These are phyloP conservation scores for Pluvianellus socialis DNA, from an alignment of 2,113 vertebrate species.

Conservation along the genomic window DNA sequence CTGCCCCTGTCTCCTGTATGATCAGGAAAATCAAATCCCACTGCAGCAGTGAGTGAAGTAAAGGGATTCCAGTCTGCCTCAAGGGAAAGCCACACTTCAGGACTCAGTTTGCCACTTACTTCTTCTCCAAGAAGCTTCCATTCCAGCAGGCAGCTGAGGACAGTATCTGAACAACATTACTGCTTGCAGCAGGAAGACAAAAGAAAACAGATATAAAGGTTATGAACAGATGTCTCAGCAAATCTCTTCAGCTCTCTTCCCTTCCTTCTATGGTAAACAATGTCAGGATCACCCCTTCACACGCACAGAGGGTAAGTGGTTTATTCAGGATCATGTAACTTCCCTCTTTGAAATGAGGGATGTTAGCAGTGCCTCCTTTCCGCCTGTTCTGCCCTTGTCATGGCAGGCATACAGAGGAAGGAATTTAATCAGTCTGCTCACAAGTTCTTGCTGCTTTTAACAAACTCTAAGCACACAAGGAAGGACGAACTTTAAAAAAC, in stretches of 20 bases:
- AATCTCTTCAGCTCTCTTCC: not conserved
- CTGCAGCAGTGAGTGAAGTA: not conserved
- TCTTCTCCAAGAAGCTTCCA: constrained; percentile 96
- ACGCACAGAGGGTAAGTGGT: not conserved
- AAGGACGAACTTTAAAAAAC: not conserved
- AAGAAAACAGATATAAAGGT: not conserved
- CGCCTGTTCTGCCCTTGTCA: not conserved
- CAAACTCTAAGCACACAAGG: not conserved
- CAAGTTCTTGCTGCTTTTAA: not conserved
- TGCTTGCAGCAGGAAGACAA: constrained; percentile 64
- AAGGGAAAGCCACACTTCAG: not conserved
- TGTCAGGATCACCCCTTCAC: not conserved
- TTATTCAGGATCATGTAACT: not conserved
- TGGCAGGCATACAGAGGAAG: not conserved
- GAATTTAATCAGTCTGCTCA: not conserved
- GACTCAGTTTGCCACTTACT: constrained; percentile 77
- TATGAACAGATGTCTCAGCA: not conserved
- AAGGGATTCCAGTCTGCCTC: not conserved
- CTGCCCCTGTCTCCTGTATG: not conserved
- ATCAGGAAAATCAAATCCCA: not conserved
- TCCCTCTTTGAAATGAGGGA: not conserved
- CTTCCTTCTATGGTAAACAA: not conserved
- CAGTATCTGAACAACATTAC: constrained; percentile 89
- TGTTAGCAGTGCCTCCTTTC: not conserved
- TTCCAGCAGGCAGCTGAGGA: constrained; percentile 98